These are phyloP conservation scores for Pocillopora damicornis DNA, from an alignment of 64 coral and sea anemone genomes.

Conservation along the genomic window DNA sequence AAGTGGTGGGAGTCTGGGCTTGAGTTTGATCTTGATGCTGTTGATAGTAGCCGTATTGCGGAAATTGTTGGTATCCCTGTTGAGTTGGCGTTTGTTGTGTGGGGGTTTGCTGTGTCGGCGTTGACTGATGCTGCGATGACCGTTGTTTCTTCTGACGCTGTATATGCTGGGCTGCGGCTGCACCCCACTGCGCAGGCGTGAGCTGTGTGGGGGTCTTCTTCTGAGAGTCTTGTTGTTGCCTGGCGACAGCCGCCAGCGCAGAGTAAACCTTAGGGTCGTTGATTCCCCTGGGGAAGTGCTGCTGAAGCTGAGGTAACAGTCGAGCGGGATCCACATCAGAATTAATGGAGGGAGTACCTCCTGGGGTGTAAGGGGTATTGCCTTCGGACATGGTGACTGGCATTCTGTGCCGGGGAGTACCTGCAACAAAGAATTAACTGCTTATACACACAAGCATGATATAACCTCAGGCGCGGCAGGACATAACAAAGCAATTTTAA, in stretches of 20 bases:
- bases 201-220: constrained; percentile 55
- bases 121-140: background rate
- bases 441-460: too few species aligned
- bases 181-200: constrained; percentile 57
- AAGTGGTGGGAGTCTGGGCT: constrained; percentile 40
- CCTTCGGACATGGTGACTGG: constrained; percentile 78
- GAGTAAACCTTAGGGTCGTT: constrained; percentile 79
- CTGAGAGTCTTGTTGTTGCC: constrained; percentile 52
- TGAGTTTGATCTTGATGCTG: constrained; percentile 78
- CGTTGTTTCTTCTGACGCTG: constrained; percentile 7
- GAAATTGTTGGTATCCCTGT: constrained; percentile 43
- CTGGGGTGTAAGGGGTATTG: constrained; percentile 97
- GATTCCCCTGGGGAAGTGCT: constrained; percentile 79
- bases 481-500: too few species aligned
- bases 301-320: constrained; percentile 76
- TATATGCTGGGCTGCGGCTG: constrained; percentile 11
- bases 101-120: constrained; percentile 11
- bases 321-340: constrained; percentile 83
- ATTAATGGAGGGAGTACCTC: constrained; percentile 66
- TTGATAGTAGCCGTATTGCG: constrained; percentile 92
- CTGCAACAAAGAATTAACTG: constrained; percentile 8
- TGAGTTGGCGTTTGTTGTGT: constrained; percentile 46
- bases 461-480: too few species aligned
- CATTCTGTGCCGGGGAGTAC: constrained; percentile 72
- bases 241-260: constrained; percentile 54